These are phyloP conservation scores for Cichlasoma orientale DNA, from an alignment of 2,797 vertebrate species.

Conservation along the genomic window DNA sequence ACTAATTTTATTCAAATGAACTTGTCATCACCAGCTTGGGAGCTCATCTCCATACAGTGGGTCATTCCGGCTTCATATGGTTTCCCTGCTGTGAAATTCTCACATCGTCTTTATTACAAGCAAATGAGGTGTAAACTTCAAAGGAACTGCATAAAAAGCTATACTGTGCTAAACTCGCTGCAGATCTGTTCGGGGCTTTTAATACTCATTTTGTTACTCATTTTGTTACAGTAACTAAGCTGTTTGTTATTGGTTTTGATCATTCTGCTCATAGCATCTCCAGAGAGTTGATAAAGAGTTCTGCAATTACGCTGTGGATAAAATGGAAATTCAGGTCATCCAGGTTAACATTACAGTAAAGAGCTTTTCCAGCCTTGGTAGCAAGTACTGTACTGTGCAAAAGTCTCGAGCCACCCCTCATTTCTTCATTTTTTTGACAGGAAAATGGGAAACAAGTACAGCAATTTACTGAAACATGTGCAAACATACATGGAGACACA, in stretches of 20 bases:
- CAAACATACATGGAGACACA: not conserved
- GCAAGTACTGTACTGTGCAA: not conserved
- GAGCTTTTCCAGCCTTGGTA: not conserved
- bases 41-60: slow-evolving; percentile 47
- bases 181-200: not conserved
- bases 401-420: not conserved
- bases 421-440: not conserved
- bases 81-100: slow-evolving; percentile 66
- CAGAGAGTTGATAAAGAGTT: not conserved
- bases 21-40: slow-evolving; percentile 58
- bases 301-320: not conserved
- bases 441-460: accelerated
- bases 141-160: slow-evolving; percentile 12
- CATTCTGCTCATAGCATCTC: not conserved
- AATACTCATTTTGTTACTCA: not conserved
- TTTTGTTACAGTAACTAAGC: not conserved
- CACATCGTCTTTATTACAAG: slow-evolving; percentile 24
- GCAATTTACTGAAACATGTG: not conserved
- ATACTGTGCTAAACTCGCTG: not conserved
- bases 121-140: slow-evolving; percentile 40
- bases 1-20: slow-evolving; percentile 75
- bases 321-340: not conserved
- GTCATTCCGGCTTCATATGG: slow-evolving; percentile 61
- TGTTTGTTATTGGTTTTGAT: slow-evolving; percentile 13
- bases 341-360: not conserved